Evolutionary conservation across 2,888 invertebrate species (phyloP), one percentile per base, ranked within the genome.

Genomic region (Calameuta filiformis): DNA sequence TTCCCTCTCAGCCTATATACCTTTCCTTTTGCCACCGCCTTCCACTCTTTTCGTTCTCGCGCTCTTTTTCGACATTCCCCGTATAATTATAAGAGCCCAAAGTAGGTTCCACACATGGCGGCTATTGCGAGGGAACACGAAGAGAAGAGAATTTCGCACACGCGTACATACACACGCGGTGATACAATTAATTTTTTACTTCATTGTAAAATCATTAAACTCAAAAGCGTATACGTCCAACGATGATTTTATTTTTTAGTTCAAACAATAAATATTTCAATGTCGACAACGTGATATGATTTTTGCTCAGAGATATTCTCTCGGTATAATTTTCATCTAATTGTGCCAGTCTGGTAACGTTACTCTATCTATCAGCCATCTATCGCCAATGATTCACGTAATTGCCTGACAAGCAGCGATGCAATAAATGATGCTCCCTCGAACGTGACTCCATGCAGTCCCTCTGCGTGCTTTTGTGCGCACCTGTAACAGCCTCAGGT

Each of bases 11-110:
- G 56, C 56, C 56, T 56, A 56, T 56, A 56, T 56, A 56, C 56
- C 73, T 76, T 80, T 78, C 74, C 80, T 75, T 84, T 80, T 35
- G 35, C 74, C 34, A 56, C 56, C 74, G 35, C 74, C 30, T 35
- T 74, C 37, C 35, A 71, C 71, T 34, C 71, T 34, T 34, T 71
- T 34, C 71, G 33, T 34, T 15, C 35, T 69, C 68, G 75, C 33
- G 35, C 40, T 74, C 11, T 34, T 77, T 40, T 40, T 74, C 33
- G 33, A 11, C 31, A 77, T 77, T 71, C 71, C 31, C 31, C 71
- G 33, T 71, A 34, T 71, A 71, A 71, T 71, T 71, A 71, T 31
- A 30, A 71, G 71, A 71, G 71, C 33, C 71, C 71, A 31, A 71
- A 71, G 34, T 71, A 31, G 71, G 56, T 56, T 56, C 23, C 56